These are phyloP conservation scores for Drosophila erecta DNA, from an alignment of 1,140 invertebrate species.

Conservation along the genomic window DNA sequence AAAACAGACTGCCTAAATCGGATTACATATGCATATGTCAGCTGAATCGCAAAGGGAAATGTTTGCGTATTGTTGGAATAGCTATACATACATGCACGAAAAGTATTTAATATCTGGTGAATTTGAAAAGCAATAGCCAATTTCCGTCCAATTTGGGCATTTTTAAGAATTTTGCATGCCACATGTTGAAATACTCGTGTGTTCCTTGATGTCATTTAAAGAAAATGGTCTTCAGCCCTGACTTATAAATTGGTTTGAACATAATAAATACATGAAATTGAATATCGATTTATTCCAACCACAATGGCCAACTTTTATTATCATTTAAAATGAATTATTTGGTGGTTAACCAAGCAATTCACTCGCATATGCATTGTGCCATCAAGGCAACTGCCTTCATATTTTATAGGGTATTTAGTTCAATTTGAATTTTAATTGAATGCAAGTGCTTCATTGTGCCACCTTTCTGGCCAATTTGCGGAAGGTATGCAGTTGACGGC, in stretches of 20 bases:
- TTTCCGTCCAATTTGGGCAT: not conserved
- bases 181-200: too few species aligned
- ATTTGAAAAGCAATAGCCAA: not conserved
- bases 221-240: too few species aligned
- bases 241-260: too few species aligned
- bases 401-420: not conserved
- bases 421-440: not conserved
- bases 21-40: conserved; percentile 33
- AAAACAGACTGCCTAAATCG: conserved; percentile 22
- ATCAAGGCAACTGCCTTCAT: not conserved
- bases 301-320: not conserved
- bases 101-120: conserved; percentile 21
- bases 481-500: not conserved
- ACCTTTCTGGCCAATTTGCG: not conserved
- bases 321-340: not conserved
- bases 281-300: too few species aligned
- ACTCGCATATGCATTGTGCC: not conserved
- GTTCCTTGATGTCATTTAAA: too few species aligned
- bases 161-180: too few species aligned
- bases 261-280: too few species aligned
- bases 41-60: not conserved
- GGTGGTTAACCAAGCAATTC: not conserved
- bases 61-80: not conserved
- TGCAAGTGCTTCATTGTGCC: not conserved
- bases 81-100: conserved; percentile 3